Evolutionary conservation across 2,888 invertebrate genomes (phyloP), one percentile per base, ranked within the genome.

Genomic region (Frankliniella fusca): DNA sequence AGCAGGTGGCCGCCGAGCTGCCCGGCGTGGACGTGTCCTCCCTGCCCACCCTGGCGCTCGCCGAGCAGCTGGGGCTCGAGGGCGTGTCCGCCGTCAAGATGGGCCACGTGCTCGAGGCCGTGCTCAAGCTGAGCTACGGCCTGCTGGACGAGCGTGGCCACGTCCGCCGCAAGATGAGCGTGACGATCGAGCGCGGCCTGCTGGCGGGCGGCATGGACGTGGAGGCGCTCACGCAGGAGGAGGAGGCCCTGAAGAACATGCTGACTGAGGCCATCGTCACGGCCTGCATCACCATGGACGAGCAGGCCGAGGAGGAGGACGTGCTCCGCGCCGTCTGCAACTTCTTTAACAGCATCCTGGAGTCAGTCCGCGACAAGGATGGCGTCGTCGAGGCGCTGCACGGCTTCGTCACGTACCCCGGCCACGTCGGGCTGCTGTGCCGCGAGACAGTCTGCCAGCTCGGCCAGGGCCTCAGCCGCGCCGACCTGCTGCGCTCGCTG

Each of bases 1-100:
- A 92, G 85, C 92, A 92, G 87, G 90, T 91, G 3, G 90, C 91
- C 0, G 89, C 91, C 1, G 91, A 92, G 84, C 87, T 93, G 82
- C 92, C 93, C 3, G 90, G 90, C 1, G 92, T 93, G 0, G 91
- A 91, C 85, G 90, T 92, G 7, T 89, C 88, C 80, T 86, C 88
- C 0, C 87, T 88, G 82, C 88, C 88, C 0, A 88, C 87, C 48
- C 88, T 86, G 84, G 84, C 82, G 20, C 81, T 84, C 23, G 83
- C 83, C 48, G 88, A 88, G 83, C 87, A 88, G 81, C 85, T 89
- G 0, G 87, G 88, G 15, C 84, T 89, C 3, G 87, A 87, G 38
- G 88, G 88, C 1, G 86, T 86, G 49, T 85, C 87, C 0, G 88
- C 89, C 0, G 87, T 89, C 0, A 89, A 89, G 85, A 87, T 89